Conservation (phyloP, 2,888 invertebrate species). For the Ormia ochracea region DNA sequence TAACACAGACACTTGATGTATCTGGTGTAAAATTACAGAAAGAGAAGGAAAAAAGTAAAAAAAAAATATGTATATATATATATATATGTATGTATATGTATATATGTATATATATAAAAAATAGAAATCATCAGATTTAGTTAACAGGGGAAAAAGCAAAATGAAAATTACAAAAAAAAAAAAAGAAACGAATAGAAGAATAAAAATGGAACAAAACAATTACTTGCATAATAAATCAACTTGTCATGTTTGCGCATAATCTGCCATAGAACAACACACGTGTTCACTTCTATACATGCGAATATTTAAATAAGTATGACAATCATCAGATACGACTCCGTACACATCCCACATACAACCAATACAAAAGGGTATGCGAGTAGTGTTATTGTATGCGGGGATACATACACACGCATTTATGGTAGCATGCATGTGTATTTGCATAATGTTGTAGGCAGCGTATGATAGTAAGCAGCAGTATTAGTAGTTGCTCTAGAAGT, state of each 20-base stretch:
- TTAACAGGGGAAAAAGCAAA: conserved; percentile 11
- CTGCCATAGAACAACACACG: conserved; percentile 57
- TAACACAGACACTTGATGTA: conserved; percentile 30
- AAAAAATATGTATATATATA: not conserved
- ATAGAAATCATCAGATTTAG: conserved; percentile 51
- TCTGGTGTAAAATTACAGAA: conserved; percentile 27
- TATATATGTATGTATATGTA: no score
- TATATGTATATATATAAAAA: no score
- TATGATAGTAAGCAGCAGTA: conserved; percentile 6
- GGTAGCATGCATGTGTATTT: not conserved
- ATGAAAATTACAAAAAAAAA: conserved; percentile 13
- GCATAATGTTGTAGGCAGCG: conserved; percentile 9
- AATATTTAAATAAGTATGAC: conserved; percentile 26
- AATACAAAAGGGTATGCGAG: no score
- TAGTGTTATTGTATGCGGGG: not conserved
- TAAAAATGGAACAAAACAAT: conserved; percentile 72
- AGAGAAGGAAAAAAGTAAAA: not conserved
- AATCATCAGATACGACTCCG: conserved; percentile 9
- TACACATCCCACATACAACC: no score
- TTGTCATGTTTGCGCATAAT: conserved; percentile 68
- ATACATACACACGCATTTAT: no score
- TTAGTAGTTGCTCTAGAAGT: conserved; percentile 20
- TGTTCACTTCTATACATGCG: conserved; percentile 8
- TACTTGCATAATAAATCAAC: conserved; percentile 74
- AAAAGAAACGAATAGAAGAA: conserved; percentile 1